A percentile compares a stretch with the other conserved stretches of the same genome.
These are phyloP conservation scores for Trachelus stipa DNA, from an alignment of 2,888 invertebrate genomes.

Conservation along the genomic window DNA sequence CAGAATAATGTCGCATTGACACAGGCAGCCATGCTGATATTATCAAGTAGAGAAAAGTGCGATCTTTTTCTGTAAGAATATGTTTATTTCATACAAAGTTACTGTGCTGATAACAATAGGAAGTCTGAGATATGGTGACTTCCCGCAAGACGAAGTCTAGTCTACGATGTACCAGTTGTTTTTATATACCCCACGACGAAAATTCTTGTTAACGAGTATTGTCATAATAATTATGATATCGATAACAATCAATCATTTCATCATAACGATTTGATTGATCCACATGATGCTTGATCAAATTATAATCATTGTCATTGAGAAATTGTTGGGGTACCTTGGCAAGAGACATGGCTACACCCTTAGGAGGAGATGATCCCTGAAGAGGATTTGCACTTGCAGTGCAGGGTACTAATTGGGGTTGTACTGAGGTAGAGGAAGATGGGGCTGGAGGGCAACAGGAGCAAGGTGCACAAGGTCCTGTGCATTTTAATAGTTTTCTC, in stretches of 20 bases:
- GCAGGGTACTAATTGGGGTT: constrained; percentile 22
- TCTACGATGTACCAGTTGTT: background rate
- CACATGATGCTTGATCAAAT: constrained; percentile 1
- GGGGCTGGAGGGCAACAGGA: constrained; percentile 50
- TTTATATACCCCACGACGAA: background rate
- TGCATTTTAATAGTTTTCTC: constrained; percentile 59
- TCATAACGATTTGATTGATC: constrained; percentile 7
- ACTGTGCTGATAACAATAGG: constrained; percentile 3
- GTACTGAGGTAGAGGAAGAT: constrained; percentile 28
- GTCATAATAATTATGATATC: background rate
- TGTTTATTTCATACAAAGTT: constrained; percentile 39
- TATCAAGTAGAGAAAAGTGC: constrained; percentile 1
- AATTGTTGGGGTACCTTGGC: constrained; percentile 40
- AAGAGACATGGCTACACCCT: constrained; percentile 22
- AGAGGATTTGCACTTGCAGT: constrained; percentile 14
- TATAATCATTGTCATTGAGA: constrained; percentile 13
- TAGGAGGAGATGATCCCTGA: constrained; percentile 13
- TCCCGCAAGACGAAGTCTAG: background rate
- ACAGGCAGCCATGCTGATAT: constrained; percentile 2
- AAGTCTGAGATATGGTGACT: background rate
- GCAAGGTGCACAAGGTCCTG: constrained; percentile 57
- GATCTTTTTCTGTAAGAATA: constrained; percentile 29
- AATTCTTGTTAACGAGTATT: background rate
- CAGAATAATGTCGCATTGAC: constrained; percentile 33
- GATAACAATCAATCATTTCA: background rate